These are phyloP conservation scores for Temnopleurus reevesii DNA, from an alignment of 53 echinoderm and acorn worm genomes.

Conservation along the genomic window DNA sequence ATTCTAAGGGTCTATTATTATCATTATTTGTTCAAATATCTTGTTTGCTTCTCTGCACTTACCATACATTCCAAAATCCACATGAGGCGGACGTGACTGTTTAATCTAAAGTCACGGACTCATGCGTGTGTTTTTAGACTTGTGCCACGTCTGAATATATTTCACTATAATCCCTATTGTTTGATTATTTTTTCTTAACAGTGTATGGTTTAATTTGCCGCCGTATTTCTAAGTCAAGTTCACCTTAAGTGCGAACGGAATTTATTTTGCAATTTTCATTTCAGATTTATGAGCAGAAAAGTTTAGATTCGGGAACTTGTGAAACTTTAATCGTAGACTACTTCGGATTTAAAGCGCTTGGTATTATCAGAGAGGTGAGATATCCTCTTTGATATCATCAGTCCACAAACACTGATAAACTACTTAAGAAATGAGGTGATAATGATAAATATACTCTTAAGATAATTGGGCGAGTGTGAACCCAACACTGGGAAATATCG, in stretches of 20 bases:
- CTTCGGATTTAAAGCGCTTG: no score
- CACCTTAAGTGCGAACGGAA: background rate
- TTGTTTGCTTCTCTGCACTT: background rate
- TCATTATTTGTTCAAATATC: conserved; percentile 16
- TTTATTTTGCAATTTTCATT: no score
- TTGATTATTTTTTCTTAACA: background rate
- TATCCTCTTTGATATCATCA: no score
- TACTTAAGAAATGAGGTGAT: no score
- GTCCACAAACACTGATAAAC: no score
- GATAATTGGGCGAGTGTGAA: no score
- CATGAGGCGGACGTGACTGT: conserved; percentile 5
- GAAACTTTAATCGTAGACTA: no score
- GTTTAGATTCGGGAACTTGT: no score
- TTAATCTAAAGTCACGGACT: background rate
- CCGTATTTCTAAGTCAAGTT: background rate
- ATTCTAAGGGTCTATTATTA: background rate
- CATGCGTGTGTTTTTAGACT: background rate
- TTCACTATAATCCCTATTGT: background rate
- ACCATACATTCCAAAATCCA: background rate
- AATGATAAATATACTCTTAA: no score
- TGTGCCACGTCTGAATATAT: conserved; percentile 18
- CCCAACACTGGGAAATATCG: no score
- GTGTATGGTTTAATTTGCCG: background rate
- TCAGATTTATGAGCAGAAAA: no score
- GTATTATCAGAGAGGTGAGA: no score